These are phyloP conservation scores for Drosophila gaucha DNA, from an alignment of 2,888 invertebrate genomes.

Conservation along the genomic window DNA sequence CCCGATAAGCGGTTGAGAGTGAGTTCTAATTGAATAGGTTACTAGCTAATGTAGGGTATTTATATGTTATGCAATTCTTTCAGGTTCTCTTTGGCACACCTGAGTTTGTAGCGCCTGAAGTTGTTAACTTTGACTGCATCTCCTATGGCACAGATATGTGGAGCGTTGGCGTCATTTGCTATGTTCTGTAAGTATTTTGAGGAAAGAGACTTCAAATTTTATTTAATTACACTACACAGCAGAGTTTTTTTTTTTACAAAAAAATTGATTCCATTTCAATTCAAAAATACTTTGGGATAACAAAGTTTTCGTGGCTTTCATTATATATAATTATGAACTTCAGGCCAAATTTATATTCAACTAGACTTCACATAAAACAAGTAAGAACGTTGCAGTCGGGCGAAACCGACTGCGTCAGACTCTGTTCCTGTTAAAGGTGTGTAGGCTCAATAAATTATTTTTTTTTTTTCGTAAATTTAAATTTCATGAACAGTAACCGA, in stretches of 20 bases:
- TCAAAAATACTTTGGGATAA: neutral
- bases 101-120: conserved; percentile 99
- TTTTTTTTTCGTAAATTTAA: too few species aligned
- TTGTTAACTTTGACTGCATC: conserved; percentile 98
- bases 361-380: neutral
- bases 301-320: neutral
- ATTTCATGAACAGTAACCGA: too few species aligned
- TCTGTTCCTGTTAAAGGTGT: too few species aligned
- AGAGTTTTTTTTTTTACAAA: neutral
- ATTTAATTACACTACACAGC: neutral
- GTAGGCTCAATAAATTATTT: too few species aligned
- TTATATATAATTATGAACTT: neutral
- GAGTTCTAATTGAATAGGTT: conserved; percentile 11
- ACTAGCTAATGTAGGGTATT: neutral
- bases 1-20: conserved; percentile 94
- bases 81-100: conserved; percentile 97
- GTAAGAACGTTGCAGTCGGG: too few species aligned
- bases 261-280: neutral
- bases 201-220: neutral
- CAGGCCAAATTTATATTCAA: neutral
- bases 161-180: conserved; percentile 99
- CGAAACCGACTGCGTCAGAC: too few species aligned
- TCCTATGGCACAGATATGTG: conserved; percentile 99
- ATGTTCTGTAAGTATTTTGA: conserved; percentile 95
- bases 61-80: neutral